Conservation (phyloP, 1,140 invertebrate species). For the Drosophila murphyi region DNA sequence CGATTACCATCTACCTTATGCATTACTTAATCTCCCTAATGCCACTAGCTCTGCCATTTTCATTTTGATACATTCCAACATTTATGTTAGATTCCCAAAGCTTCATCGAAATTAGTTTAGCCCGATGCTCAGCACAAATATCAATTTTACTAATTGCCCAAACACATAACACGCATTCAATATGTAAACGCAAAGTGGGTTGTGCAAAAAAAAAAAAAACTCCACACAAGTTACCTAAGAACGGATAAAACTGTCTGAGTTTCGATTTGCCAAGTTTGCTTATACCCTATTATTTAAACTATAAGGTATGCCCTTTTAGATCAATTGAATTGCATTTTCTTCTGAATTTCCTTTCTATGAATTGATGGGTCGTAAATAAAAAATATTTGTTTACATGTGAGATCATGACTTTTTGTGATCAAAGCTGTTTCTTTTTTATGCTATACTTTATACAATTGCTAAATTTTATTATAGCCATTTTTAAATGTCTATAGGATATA, state of each 20-base stretch:
- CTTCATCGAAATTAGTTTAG: conserved; percentile 14
- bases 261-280: neutral
- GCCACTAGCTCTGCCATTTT: conserved; percentile 1
- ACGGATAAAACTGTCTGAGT: neutral
- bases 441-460: neutral
- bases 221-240: neutral
- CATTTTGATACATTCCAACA: neutral
- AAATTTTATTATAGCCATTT: neutral
- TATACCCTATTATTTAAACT: neutral
- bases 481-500: neutral
- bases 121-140: conserved; percentile 23
- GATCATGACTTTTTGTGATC: no score
- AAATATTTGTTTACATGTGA: no score
- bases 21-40: conserved; percentile 5
- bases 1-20: neutral
- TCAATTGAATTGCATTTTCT: no score
- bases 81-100: neutral
- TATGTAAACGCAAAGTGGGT: neutral
- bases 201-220: conserved; percentile 4
- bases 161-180: conserved; percentile 7
- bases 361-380: no score
- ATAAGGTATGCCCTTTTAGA: no score
- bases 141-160: conserved; percentile 45
- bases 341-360: no score
- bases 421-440: no score